phyloP scores from a whole-genome alignment of 2,797 vertebrate species.

The Anas flavirostris region DNA sequence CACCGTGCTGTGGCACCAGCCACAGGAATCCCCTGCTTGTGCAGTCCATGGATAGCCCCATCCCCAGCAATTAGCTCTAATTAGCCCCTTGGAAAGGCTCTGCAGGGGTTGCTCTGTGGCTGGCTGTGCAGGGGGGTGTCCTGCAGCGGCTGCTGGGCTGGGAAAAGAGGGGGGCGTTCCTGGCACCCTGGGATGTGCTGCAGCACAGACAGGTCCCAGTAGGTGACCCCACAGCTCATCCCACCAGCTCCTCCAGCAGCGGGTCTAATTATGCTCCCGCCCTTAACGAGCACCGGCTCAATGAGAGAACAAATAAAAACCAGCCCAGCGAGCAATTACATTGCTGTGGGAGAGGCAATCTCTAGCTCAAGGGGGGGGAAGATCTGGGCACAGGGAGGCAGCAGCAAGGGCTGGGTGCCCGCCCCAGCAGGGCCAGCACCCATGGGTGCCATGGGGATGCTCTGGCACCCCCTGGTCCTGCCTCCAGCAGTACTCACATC shows the following conservation, averaged over 20 bases:
- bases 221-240: background rate
- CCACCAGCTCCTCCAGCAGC: constrained; percentile 31
- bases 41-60: rapidly evolving
- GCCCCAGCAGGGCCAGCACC: rapidly evolving
- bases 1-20: background rate
- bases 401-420: background rate
- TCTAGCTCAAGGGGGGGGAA: constrained; percentile 45
- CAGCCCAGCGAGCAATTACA: constrained; percentile 37
- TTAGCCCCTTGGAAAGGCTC: background rate
- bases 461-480: background rate
- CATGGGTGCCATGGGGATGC: rapidly evolving
- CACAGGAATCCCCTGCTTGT: background rate
- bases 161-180: background rate
- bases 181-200: background rate
- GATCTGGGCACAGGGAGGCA: background rate
- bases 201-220: background rate
- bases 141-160: rapidly evolving
- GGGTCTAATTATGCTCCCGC: constrained; percentile 27
- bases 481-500: constrained; percentile 82
- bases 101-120: background rate
- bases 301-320: constrained; percentile 54
- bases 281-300: background rate
- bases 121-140: background rate
- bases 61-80: background rate
- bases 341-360: constrained; percentile 41